Base-by-base conservation (phyloP, 2,113 vertebrate genomes). In the Aythya baeri region DNA sequence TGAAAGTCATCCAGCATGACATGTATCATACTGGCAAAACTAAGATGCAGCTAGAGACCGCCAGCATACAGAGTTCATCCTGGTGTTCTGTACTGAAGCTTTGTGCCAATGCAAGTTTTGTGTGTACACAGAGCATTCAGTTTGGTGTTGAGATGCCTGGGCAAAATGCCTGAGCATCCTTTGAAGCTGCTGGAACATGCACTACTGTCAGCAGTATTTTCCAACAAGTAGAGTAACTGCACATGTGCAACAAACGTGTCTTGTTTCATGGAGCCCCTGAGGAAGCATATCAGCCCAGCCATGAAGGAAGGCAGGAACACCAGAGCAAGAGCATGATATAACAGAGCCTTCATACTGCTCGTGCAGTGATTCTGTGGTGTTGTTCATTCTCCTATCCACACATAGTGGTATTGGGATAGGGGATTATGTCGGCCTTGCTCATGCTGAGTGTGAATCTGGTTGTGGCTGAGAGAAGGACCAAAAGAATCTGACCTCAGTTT, bases 1-100 rank as follows among this genome's bases (percentile, higher is more conserved):
- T 82, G 93, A 92, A 95, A 95, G 94, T 92, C 83, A 91, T 93
- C 83, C 92, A 96, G 88, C 66, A 22, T 41, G 80, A 89, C 61
- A 70, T 89, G 52, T 36, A 13, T 66, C 49, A 7, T 36, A n/a
- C 70, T 92, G 80, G 66, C 77, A 90, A 27, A 29, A 23, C 49
- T 59, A 62, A 67, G 61, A 57, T 77, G 55, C 65, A 57, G 78
- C 67, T 58, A 23, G 50, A 89, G 88, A 67, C 68, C 27, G 32
- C 4, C n/a, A 86, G 57, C 49, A 3, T 12, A 36, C 49, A 10
- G 82, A 32, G 68, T 41, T 95, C 52, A 8, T 54, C 63, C 54
- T 10, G 5, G 4, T 77, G 3, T 88, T 76, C 55, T 61, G 55
- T 57, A 16, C 20, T 52, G 32, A 70, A 72, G 59, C 55, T 80